Conservation (phyloP, 2,113 vertebrate species). For the Amphiprion percula region DNA sequence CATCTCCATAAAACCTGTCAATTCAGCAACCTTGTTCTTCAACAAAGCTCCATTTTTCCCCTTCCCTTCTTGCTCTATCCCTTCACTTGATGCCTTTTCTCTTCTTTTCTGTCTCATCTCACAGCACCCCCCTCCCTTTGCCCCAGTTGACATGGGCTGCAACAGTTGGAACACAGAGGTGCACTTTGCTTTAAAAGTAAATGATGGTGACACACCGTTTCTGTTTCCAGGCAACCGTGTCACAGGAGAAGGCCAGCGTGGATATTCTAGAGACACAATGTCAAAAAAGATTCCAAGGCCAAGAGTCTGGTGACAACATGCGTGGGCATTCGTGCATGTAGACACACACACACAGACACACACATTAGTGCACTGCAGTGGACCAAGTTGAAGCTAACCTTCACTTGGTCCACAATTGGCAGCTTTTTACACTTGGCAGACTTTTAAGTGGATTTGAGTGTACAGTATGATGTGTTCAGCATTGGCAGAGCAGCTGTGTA, state of each 20-base stretch:
- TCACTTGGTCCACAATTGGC: conserved; percentile 4
- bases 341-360: conserved; percentile 2
- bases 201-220: conserved; percentile 70
- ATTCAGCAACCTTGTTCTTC: conserved; percentile 5
- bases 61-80: conserved; percentile 11
- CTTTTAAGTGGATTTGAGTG: not conserved
- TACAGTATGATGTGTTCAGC: not conserved
- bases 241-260: conserved; percentile 65
- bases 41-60: not conserved
- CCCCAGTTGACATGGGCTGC: conserved; percentile 56
- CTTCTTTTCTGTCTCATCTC: not conserved
- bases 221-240: conserved; percentile 79
- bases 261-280: conserved; percentile 69
- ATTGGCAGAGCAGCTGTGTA: not conserved
- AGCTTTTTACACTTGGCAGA: not conserved
- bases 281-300: conserved; percentile 73
- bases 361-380: conserved; percentile 17
- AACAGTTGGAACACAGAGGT: conserved; percentile 66
- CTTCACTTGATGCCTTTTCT: not conserved
- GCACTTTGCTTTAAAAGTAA: conserved; percentile 69
- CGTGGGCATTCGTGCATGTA: not conserved
- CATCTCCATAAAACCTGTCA: conserved; percentile 51
- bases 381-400: conserved; percentile 23
- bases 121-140: not conserved
- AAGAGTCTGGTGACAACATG: conserved; percentile 50